Evolutionary conservation across 2,797 vertebrate species (phyloP).

Genomic region (Rhinophrynus dorsalis): DNA sequence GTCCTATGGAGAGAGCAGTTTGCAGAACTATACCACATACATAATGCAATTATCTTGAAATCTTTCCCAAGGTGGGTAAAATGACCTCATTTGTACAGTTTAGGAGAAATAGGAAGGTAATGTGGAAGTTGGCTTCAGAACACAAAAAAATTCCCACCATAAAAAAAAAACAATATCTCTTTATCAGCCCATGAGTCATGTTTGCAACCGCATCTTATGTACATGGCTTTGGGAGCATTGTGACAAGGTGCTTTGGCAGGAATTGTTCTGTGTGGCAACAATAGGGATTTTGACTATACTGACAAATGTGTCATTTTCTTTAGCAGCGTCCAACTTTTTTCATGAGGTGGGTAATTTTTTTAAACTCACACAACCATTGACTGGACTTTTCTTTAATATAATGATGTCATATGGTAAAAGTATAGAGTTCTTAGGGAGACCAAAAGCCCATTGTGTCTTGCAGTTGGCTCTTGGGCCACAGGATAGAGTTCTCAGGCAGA

Average conservation of each 20-base stretch:
- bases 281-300: background rate
- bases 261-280: constrained; percentile 8
- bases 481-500: too few species aligned
- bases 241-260: constrained; percentile 16
- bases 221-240: background rate
- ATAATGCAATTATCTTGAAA: background rate
- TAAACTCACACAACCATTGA: background rate
- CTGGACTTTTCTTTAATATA: background rate
- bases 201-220: background rate
- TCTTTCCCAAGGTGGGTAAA: constrained; percentile 16
- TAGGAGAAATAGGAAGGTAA: constrained; percentile 32
- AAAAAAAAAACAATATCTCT: constrained; percentile 20
- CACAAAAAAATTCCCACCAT: constrained; percentile 39
- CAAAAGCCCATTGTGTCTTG: too few species aligned
- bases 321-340: background rate
- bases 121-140: constrained; percentile 2
- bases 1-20: background rate
- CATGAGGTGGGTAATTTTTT: background rate
- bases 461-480: too few species aligned
- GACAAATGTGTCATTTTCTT: background rate
- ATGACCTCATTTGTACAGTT: constrained; percentile 8
- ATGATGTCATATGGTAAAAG: background rate
- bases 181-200: constrained; percentile 24
- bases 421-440: too few species aligned
- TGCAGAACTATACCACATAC: background rate